Evolutionary conservation across 1,140 invertebrate genomes (phyloP).

Genomic region (Cardiocondyla obscurior): DNA sequence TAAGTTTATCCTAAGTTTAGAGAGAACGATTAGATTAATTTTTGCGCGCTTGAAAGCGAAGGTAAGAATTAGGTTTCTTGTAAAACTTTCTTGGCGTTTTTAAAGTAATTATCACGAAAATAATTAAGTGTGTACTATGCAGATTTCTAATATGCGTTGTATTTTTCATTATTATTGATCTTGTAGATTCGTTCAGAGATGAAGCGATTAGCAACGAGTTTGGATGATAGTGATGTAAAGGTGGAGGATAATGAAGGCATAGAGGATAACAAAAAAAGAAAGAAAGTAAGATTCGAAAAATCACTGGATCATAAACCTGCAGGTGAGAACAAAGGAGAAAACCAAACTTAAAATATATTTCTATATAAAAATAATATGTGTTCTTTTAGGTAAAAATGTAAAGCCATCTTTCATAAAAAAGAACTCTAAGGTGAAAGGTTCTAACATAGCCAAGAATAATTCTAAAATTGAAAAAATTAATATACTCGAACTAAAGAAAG

Average conservation of each 20-base stretch:
- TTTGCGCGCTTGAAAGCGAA: too few relatives aligned
- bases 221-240: background rate
- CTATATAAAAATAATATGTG: slow-evolving; percentile 26
- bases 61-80: too few relatives aligned
- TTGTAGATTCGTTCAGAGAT: slow-evolving; percentile 35
- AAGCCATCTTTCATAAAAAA: slow-evolving; percentile 36
- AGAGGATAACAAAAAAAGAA: slow-evolving; percentile 38
- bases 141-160: too few relatives aligned
- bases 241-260: slow-evolving; percentile 32
- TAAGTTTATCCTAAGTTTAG: too few relatives aligned
- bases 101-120: too few relatives aligned
- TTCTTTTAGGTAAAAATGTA: slow-evolving; percentile 28
- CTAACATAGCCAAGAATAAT: slow-evolving; percentile 28
- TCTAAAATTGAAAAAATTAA: slow-evolving; percentile 85
- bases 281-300: slow-evolving; percentile 53
- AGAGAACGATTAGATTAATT: too few relatives aligned
- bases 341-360: slow-evolving; percentile 61
- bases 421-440: background rate
- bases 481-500: slow-evolving; percentile 89
- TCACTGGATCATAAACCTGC: slow-evolving; percentile 22
- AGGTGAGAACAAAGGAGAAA: slow-evolving; percentile 42
- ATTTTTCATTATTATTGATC: too few relatives aligned
- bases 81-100: too few relatives aligned
- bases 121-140: too few relatives aligned
- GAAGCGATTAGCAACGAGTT: slow-evolving; percentile 44